phyloP scores from a whole-genome alignment of 2,888 invertebrate species.

The Calameuta idolon region DNA sequence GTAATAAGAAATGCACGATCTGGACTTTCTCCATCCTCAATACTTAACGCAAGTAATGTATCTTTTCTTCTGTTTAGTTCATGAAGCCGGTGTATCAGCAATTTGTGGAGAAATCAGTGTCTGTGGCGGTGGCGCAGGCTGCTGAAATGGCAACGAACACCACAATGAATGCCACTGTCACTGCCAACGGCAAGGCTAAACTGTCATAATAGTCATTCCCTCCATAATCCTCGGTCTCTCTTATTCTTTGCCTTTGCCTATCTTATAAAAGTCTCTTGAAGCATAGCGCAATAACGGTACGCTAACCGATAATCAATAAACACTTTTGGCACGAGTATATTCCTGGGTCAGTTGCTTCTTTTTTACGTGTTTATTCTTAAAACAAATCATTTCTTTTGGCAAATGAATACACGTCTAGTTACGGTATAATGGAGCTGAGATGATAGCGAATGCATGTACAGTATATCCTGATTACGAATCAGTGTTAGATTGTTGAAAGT shows the following conservation, averaged over 20 bases:
- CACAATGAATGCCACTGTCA: conserved; percentile 63
- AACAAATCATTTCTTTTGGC: neutral
- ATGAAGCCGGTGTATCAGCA: conserved; percentile 87
- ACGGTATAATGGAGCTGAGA: conserved; percentile 16
- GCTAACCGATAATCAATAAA: conserved; percentile 11
- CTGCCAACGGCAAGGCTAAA: conserved; percentile 74
- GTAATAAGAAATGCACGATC: conserved; percentile 1
- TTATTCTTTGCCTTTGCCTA: conserved; percentile 29
- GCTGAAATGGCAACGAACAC: conserved; percentile 76
- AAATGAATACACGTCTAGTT: neutral
- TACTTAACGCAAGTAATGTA: neutral
- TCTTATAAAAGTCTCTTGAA: conserved; percentile 19
- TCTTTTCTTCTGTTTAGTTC: conserved; percentile 70
- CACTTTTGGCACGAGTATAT: neutral
- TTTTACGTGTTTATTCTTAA: neutral
- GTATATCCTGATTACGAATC: conserved; percentile 60
- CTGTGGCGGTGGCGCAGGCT: conserved; percentile 83
- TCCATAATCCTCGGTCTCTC: conserved; percentile 8
- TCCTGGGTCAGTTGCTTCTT: neutral
- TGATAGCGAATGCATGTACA: conserved; percentile 57
- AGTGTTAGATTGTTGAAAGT: conserved; percentile 59
- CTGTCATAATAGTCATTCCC: conserved; percentile 70
- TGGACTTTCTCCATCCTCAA: neutral
- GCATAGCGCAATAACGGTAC: conserved; percentile 24
- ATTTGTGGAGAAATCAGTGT: conserved; percentile 85